A percentile compares a stretch with the other conserved stretches of the same genome.
phyloP scores from a whole-genome alignment of 2,113 vertebrate genomes.

The Hydropotes inermis region DNA sequence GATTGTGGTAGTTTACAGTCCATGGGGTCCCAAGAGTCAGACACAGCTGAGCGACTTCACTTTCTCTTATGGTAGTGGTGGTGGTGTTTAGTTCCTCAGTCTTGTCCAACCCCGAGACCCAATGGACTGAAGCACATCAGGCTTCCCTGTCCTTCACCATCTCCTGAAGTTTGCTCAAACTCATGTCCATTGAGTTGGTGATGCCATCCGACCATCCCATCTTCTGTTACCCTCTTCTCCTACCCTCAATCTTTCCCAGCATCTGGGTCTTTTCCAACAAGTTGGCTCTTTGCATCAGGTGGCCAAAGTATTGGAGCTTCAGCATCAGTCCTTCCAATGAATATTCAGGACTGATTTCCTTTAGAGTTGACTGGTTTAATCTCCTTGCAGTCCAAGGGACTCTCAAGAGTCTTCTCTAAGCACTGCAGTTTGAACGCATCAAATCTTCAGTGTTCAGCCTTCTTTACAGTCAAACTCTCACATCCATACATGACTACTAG shows the following conservation, averaged over 20 bases:
- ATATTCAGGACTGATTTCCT: neutral
- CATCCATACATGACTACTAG: neutral
- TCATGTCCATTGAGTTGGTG: neutral
- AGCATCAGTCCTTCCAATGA: neutral
- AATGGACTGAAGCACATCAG: neutral
- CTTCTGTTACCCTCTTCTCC: neutral
- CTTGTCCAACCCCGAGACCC: accelerated
- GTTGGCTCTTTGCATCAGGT: neutral
- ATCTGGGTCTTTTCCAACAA: neutral
- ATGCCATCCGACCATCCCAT: neutral
- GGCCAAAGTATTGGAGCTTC: neutral
- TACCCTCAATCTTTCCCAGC: neutral
- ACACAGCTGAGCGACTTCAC: accelerated
- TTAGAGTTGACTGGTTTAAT: neutral
- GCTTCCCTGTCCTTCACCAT: neutral
- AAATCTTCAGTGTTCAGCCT: neutral
- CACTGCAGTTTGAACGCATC: neutral
- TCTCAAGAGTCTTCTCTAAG: neutral
- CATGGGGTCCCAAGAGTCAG: neutral
- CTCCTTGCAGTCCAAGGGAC: neutral
- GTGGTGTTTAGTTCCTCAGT: neutral
- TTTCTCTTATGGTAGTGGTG: neutral
- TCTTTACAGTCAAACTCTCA: neutral
- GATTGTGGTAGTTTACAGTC: neutral
- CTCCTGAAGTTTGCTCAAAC: neutral